Conservation (phyloP, 2,888 invertebrate species). For the Choreutis nemorana region DNA sequence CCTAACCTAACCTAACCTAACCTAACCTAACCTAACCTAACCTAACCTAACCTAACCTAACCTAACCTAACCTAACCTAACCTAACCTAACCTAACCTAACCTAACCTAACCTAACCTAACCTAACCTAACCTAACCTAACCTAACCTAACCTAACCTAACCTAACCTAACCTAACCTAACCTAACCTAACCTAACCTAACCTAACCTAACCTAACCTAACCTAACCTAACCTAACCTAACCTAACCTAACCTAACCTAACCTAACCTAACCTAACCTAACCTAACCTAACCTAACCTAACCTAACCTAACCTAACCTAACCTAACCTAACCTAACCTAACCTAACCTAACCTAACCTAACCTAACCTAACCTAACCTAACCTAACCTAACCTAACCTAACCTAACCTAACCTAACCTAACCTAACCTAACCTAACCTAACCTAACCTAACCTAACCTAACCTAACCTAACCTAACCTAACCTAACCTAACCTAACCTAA, state of each 20-base stretch:
- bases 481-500: constrained; percentile 17
- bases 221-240: too few species aligned
- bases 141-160: constrained; percentile 6
- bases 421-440: constrained; percentile 9
- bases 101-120: too few species aligned
- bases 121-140: too few species aligned
- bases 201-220: too few species aligned
- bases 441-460: constrained; percentile 4
- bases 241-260: constrained; percentile 16
- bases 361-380: constrained; percentile 7
- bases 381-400: constrained; percentile 8
- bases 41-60: too few species aligned
- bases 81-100: too few species aligned
- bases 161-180: too few species aligned
- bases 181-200: too few species aligned
- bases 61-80: too few species aligned
- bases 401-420: constrained; percentile 9
- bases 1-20: too few species aligned
- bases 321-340: constrained; percentile 7
- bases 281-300: constrained; percentile 17
- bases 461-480: constrained; percentile 14
- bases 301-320: constrained; percentile 10
- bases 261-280: constrained; percentile 15
- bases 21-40: too few species aligned
- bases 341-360: constrained; percentile 6